Base-by-base conservation (phyloP, 2,797 vertebrate species). In the Scarus forsteni region DNA sequence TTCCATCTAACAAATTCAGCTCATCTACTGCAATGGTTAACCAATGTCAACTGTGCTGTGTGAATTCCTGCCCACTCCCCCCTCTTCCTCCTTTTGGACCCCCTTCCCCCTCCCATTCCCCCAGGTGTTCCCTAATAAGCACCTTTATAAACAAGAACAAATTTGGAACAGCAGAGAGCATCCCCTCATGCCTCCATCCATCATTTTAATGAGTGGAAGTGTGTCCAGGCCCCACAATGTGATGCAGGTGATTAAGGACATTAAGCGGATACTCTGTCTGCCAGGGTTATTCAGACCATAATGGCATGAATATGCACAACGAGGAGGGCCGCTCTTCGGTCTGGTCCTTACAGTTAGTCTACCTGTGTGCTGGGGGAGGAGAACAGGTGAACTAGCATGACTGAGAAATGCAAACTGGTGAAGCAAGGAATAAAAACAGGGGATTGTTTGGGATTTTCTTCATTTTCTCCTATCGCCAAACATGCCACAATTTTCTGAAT, bases 201-300 rank as follows among this genome's bases (percentile, higher is more conserved):
- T 98, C 96, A 96, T 93, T 91, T 81, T 96, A 98, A 97, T 96
- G 95, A 96, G 92, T 84, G 91, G 90, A 92, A 87, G 92, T 90
- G 91, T 91, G 91, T 90, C 80, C 75, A 66, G 77, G 91, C 90
- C 91, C 92, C 91, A 94, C 95, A 94, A 95, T 92, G 94, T 95
- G 94, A 91, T 94, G 91, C 92, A 91, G 95, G 94, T 94, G 93
- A 96, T 96, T 95, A 95, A 91, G 91, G 85, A 94, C 91, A 93
- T 93, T 95, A 95, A 92, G 79, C 70, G 35, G 73, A 75, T 77
- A 70, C 71, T 81, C 46, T 53, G 77, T 70, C 79, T 85, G 86
- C 54, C 78, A 87, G 87, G 91, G 87, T 88, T 90, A 80, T 74
- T 86, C 79, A 89, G 91, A 92, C 87, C 90, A 86, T 92, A 90